Evolutionary conservation across 2,797 vertebrate genomes (phyloP), one percentile per base, ranked within the genome.

Genomic region (Danionella dracula): DNA sequence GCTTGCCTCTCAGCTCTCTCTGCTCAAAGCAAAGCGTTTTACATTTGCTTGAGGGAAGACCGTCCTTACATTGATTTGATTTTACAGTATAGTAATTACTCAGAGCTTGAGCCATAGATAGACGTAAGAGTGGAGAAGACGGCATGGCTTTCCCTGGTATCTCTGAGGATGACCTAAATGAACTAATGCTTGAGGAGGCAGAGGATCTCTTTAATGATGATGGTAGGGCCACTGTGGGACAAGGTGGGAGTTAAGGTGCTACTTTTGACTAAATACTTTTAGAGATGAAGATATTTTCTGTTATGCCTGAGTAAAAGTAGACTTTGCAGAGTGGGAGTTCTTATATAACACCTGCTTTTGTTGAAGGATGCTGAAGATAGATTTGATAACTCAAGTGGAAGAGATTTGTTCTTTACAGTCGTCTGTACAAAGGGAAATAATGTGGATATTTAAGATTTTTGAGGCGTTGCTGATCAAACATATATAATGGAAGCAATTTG

Each of bases 191-290:
- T 0, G 88, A 89, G 64, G 90, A 91, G 80, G 83, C 83, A 1
- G 88, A 91, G 78, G 88, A 90, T 10, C 76, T 85, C 77, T 90
- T 90, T 84, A 83, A 68, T 56, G 84, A 88, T 54, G 83, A 88
- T 53, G 90, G 89, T 90, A 89, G 75, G 83, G 73, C 73, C 63
- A 68, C 17, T 46, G 57, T 23, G 15, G 15, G 66, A 66, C 15
- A 8, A 12, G 34, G 50, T 53, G 50, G 49, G 44, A 55, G 66
- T 50, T 70, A 1, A 17, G 29, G 55, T 23, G 19, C 17, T 66
- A 19, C 12, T 35, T 58, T n/a, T 23, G 45, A 55, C 4, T 51
- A 7, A 34, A 41, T 15, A 4, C 15, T 32, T 12, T 34, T 10
- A 10, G 29, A 45, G 45, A 61, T 40, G 13, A 4, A 4, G 2